Percentiles rank a stretch among this genome's conserved stretches.
These are phyloP conservation scores for Festucalex cinctus DNA, from an alignment of 2,113 vertebrate species.

Conservation along the genomic window DNA sequence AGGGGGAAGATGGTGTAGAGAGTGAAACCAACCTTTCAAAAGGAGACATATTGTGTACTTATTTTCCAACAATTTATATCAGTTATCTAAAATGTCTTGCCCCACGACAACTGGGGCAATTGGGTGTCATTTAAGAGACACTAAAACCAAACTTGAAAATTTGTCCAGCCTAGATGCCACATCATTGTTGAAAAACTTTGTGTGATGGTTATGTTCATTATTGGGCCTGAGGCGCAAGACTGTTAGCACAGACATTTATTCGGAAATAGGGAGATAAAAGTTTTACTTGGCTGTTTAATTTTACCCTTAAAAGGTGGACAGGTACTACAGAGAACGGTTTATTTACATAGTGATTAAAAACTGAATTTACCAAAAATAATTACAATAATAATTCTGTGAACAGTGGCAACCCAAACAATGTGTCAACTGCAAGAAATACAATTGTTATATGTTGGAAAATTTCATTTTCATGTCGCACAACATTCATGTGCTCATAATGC, in stretches of 20 bases:
- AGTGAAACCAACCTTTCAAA: slow-evolving; percentile 42
- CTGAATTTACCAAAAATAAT: neutral
- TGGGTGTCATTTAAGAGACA: too few relatives aligned
- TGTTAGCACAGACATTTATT: neutral
- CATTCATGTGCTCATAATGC: neutral
- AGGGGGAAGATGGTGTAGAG: slow-evolving; percentile 19
- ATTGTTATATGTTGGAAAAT: neutral
- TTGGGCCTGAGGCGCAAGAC: too few relatives aligned
- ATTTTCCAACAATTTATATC: too few relatives aligned
- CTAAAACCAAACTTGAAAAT: too few relatives aligned
- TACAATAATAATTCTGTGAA: neutral
- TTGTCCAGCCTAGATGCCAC: too few relatives aligned
- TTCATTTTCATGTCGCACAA: neutral
- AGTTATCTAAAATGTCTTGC: too few relatives aligned
- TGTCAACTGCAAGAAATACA: neutral
- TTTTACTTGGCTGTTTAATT: neutral
- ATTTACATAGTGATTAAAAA: neutral
- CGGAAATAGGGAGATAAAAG: neutral
- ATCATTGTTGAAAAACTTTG: neutral
- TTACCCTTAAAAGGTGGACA: neutral
- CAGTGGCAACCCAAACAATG: neutral
- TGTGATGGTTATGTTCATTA: too few relatives aligned
- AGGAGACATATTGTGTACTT: slow-evolving; percentile 11
- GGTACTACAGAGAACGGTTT: neutral
- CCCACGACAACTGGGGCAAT: too few relatives aligned